Conservation (phyloP, 2,113 vertebrate species). For the Campylomormyrus numenius region DNA sequence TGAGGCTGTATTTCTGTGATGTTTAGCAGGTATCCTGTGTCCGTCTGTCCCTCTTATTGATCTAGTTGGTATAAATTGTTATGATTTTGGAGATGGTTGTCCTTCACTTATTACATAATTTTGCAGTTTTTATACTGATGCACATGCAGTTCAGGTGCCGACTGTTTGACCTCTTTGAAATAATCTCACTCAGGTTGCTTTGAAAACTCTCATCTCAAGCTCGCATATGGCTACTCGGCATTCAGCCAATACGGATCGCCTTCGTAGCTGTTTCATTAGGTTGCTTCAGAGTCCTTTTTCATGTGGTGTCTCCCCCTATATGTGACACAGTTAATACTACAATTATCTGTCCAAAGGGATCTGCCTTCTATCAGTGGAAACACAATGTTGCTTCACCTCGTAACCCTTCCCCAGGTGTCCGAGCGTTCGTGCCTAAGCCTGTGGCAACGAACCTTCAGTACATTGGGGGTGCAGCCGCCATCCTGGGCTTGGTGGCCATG, state of each 20-base stretch:
- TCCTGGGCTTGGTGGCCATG: slow-evolving; percentile 95
- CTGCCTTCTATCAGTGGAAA: background rate
- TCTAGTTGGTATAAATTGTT: background rate
- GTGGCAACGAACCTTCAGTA: slow-evolving; percentile 95
- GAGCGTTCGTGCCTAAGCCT: slow-evolving; percentile 87
- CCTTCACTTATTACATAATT: background rate
- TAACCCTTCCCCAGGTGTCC: slow-evolving; percentile 67
- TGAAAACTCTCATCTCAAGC: background rate
- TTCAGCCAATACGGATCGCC: background rate
- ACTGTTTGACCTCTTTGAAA: background rate
- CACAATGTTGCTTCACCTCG: background rate
- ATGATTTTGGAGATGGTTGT: background rate
- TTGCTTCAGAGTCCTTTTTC: background rate
- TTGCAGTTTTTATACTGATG: background rate
- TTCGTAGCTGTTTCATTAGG: background rate
- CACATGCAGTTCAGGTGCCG: background rate
- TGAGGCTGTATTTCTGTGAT: background rate
- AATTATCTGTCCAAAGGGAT: background rate
- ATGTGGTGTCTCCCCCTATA: background rate
- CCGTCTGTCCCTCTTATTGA: background rate
- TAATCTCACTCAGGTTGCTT: background rate
- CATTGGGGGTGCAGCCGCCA: slow-evolving; percentile 90
- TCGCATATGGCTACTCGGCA: background rate
- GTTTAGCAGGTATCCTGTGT: background rate
- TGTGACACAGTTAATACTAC: background rate